phyloP scores from a whole-genome alignment of 2,888 invertebrate species.

The Agrypnus murinus region DNA sequence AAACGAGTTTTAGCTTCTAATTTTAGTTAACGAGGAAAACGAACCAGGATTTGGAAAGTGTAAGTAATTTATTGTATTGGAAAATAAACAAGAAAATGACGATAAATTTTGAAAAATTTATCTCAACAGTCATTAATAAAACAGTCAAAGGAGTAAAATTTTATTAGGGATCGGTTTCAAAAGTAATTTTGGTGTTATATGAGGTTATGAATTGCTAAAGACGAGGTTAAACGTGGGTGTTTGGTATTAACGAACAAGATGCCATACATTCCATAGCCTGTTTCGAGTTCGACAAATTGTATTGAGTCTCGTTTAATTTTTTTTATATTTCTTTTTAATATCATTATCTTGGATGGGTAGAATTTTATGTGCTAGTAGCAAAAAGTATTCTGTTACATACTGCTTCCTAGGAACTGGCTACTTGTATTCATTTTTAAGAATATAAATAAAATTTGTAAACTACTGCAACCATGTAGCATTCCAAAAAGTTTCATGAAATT shows the following conservation, averaged over 20 bases:
- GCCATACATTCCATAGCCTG: conserved; percentile 20
- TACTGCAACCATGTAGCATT: too few species aligned
- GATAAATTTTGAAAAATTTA: background rate
- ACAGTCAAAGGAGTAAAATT: background rate
- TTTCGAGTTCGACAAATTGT: conserved; percentile 27
- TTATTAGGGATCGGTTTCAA: conserved; percentile 4
- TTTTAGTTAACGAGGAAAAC: background rate
- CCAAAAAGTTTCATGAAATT: too few species aligned
- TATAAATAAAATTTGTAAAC: too few species aligned
- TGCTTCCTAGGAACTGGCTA: too few species aligned
- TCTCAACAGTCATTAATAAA: background rate
- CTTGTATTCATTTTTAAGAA: too few species aligned
- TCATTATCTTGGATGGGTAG: too few species aligned
- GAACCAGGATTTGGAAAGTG: conserved; percentile 6
- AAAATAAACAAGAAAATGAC: background rate
- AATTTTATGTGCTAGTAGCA: too few species aligned
- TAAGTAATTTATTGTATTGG: background rate
- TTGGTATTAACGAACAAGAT: conserved; percentile 17
- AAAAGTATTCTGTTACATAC: too few species aligned
- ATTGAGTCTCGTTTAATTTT: background rate
- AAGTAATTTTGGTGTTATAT: background rate
- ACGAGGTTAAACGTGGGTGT: conserved; percentile 18
- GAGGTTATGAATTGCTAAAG: conserved; percentile 17
- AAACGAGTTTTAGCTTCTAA: conserved; percentile 6
- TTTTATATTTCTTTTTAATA: background rate